These are phyloP conservation scores for Porphyrio hochstetteri DNA, from an alignment of 2,113 vertebrate genomes.

Conservation along the genomic window DNA sequence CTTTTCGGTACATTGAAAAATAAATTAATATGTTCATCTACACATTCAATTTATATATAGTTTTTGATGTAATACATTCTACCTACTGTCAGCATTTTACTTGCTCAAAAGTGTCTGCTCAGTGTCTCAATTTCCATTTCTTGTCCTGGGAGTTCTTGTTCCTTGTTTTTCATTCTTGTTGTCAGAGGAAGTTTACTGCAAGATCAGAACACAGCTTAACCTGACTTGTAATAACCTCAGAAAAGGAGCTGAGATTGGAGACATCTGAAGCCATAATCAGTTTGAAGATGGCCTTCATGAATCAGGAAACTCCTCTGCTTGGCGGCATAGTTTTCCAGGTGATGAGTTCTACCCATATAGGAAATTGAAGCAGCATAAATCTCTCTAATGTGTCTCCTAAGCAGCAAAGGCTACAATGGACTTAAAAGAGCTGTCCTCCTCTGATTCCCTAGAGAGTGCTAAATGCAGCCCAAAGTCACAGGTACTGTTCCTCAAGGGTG, in stretches of 20 bases:
- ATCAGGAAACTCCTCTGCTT: not conserved
- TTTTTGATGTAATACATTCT: not conserved
- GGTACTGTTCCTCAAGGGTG: not conserved
- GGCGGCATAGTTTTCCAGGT: not conserved
- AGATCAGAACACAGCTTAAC: not conserved
- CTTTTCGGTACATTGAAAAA: not conserved
- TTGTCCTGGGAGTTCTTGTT: not conserved
- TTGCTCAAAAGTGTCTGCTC: not conserved
- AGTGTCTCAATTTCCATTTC: not conserved
- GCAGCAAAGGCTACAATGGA: not conserved
- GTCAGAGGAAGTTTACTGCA: not conserved
- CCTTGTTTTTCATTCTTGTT: not conserved
- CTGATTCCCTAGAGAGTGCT: not conserved
- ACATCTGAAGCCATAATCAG: not conserved
- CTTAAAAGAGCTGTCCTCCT: not conserved
- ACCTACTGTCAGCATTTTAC: not conserved
- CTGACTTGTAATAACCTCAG: not conserved
- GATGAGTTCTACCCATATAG: not conserved
- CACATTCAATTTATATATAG: not conserved
- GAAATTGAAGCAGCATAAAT: not conserved
- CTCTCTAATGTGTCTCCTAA: not conserved
- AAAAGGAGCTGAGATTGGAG: not conserved
- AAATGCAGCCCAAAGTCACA: not conserved
- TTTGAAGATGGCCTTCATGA: not conserved
- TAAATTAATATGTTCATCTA: not conserved